A percentile compares a stretch with the other conserved stretches of the same genome.
Conservation (phyloP, 2,888 invertebrate genomes). For the Cyclophora albipunctata region DNA sequence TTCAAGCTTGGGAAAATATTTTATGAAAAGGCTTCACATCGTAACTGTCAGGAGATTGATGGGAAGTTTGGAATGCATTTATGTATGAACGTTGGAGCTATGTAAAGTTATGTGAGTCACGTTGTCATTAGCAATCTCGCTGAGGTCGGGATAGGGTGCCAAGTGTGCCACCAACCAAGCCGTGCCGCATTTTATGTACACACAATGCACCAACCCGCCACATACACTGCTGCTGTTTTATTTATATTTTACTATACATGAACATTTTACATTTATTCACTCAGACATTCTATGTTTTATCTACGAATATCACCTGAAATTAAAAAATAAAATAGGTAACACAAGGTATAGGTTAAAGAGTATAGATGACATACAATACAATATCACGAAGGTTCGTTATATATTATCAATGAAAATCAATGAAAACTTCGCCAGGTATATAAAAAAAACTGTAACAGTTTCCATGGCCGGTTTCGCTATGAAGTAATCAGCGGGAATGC, state of each 20-base stretch:
- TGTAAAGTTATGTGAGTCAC: conserved; percentile 7
- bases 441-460: conserved; percentile 55
- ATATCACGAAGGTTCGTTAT: not conserved
- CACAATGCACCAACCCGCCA: conserved; percentile 7
- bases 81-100: conserved; percentile 2
- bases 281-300: not conserved
- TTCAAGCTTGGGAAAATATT: not conserved
- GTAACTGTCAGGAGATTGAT: not conserved
- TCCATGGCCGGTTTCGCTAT: conserved; percentile 61
- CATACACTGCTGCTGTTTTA: too few relatives aligned
- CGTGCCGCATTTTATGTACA: conserved; percentile 15
- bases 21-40: not conserved
- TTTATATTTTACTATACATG: too few relatives aligned
- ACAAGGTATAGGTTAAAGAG: not conserved
- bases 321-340: too few relatives aligned
- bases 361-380: not conserved
- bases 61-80: not conserved
- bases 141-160: conserved; percentile 16
- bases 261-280: not conserved
- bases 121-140: conserved; percentile 19
- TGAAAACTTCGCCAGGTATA: conserved; percentile 32
- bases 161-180: conserved; percentile 8
- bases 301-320: too few relatives aligned
- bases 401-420: conserved; percentile 17
- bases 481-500: conserved; percentile 68